A percentile compares a stretch with the other conserved stretches of the same genome.
Conservation (phyloP, 2,797 vertebrate genomes). For the Pangasius krempfi region DNA sequence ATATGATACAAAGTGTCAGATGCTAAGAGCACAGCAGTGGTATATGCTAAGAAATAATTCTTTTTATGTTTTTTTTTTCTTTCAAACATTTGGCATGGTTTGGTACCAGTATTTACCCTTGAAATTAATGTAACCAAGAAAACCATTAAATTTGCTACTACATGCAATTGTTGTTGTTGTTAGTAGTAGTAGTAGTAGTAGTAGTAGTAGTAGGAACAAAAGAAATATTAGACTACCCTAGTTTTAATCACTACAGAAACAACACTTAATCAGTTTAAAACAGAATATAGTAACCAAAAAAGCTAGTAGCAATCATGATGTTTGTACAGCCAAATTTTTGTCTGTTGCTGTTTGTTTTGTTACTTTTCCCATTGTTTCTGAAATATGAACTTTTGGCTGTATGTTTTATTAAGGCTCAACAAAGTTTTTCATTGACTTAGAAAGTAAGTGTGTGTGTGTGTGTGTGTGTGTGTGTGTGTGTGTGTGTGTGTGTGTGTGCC, state of each 20-base stretch:
- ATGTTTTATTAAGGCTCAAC: not conserved
- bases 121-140: not conserved
- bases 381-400: not conserved
- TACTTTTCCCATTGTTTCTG: not conserved
- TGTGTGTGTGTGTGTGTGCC: not conserved
- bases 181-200: too few relatives aligned
- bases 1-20: not conserved
- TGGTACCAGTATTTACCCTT: not conserved
- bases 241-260: not conserved
- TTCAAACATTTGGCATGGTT: not conserved
- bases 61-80: not conserved
- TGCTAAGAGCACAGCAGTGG: not conserved
- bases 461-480: not conserved
- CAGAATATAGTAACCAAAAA: not conserved
- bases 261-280: not conserved
- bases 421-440: slow-evolving; percentile 55
- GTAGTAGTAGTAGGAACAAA: not conserved
- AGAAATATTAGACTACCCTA: not conserved
- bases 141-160: not conserved
- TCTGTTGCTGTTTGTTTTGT: not conserved
- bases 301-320: not conserved
- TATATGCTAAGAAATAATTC: not conserved
- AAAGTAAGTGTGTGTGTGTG: not conserved
- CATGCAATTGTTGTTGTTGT: not conserved
- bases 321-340: not conserved